These are phyloP conservation scores for Eremobia ochroleuca DNA, from an alignment of 2,888 invertebrate species.

Conservation along the genomic window DNA sequence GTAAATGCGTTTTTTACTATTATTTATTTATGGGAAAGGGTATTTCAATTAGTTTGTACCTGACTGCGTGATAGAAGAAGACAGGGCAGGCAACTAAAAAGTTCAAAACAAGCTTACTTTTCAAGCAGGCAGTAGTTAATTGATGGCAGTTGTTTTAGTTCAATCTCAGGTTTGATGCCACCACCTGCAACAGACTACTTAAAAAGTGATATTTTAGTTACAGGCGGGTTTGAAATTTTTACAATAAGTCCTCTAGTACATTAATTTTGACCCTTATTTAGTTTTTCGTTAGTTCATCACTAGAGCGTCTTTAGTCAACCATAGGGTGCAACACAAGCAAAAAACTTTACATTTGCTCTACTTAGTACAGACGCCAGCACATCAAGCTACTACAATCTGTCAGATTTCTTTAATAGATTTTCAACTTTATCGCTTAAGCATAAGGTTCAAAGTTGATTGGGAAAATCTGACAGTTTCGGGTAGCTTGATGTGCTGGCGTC, in stretches of 20 bases:
- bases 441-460: too few relatives aligned
- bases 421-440: too few relatives aligned
- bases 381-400: too few relatives aligned
- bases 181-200: too few relatives aligned
- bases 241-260: background rate
- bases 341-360: background rate
- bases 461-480: too few relatives aligned
- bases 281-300: too few relatives aligned
- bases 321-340: background rate
- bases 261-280: background rate
- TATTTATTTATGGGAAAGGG: background rate
- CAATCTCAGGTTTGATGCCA: too few relatives aligned
- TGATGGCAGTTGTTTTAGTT: too few relatives aligned
- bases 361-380: too few relatives aligned
- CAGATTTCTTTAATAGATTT: too few relatives aligned
- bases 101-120: background rate
- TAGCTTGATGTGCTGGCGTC: too few relatives aligned
- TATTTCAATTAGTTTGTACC: background rate
- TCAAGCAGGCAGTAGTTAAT: background rate
- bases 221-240: background rate
- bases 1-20: background rate
- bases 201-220: background rate
- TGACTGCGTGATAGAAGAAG: too few relatives aligned
- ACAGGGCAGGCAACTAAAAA: background rate
- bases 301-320: background rate